A percentile compares a stretch with the other conserved stretches of the same genome.
These are phyloP conservation scores for Pinna nobilis DNA, from an alignment of 1,140 invertebrate species.

Conservation along the genomic window DNA sequence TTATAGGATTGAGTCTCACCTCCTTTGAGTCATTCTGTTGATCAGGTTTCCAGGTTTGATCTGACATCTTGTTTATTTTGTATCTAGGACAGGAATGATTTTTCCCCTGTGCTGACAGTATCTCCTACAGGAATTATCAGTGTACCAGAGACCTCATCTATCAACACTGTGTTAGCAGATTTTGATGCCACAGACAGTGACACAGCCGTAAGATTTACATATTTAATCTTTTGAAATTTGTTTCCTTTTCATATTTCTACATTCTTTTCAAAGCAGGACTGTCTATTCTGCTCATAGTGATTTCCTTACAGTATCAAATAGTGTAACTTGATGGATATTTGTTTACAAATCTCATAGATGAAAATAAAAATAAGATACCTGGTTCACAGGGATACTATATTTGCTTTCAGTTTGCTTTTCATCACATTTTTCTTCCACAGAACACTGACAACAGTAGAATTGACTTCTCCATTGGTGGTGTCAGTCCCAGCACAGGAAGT, in stretches of 20 bases:
- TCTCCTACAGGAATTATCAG: background rate
- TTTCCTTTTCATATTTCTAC: background rate
- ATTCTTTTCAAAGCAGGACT: too few relatives aligned
- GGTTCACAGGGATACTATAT: background rate
- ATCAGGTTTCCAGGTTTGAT: background rate
- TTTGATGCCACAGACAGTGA: slow-evolving; percentile 49
- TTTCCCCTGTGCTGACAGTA: slow-evolving; percentile 18
- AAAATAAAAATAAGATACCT: too few relatives aligned
- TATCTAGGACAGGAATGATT: slow-evolving; percentile 43
- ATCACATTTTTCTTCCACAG: slow-evolving; percentile 24
- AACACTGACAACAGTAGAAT: slow-evolving; percentile 51
- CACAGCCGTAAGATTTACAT: slow-evolving; percentile 38
- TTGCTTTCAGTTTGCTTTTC: background rate
- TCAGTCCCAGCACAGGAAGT: slow-evolving; percentile 36
- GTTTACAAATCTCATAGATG: too few relatives aligned
- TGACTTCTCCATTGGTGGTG: slow-evolving; percentile 39
- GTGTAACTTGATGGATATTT: too few relatives aligned
- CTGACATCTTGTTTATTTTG: background rate
- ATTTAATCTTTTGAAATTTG: background rate
- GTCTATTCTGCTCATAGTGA: too few relatives aligned
- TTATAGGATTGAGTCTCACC: too few relatives aligned
- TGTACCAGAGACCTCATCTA: slow-evolving; percentile 10
- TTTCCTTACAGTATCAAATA: too few relatives aligned
- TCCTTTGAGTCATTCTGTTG: too few relatives aligned
- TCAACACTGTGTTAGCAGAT: slow-evolving; percentile 24